A percentile compares a stretch with the other conserved stretches of the same genome.
phyloP scores from a whole-genome alignment of 2,797 vertebrate genomes.

The Acanthurus lineatus region DNA sequence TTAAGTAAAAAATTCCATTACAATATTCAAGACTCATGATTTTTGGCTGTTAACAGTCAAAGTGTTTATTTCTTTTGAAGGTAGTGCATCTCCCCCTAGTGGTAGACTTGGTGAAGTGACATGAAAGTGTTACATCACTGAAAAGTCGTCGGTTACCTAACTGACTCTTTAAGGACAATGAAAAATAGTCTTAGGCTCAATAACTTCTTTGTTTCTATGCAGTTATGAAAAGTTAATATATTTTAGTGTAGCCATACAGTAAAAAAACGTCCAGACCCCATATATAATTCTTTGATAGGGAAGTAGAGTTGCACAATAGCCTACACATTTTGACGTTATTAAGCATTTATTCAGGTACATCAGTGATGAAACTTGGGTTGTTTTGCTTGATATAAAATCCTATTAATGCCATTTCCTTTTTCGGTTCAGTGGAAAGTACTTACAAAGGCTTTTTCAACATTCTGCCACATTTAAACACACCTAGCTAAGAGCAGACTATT shows the following conservation, averaged over 20 bases:
- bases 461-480: neutral
- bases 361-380: neutral
- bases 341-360: neutral
- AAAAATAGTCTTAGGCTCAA: neutral
- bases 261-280: neutral
- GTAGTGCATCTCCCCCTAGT: slow-evolving; percentile 58
- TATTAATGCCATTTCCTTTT: neutral
- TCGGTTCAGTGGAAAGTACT: neutral
- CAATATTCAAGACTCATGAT: neutral
- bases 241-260: neutral
- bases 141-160: slow-evolving; percentile 64
- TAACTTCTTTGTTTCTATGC: neutral
- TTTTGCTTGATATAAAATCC: neutral
- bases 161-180: slow-evolving; percentile 50
- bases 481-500: neutral
- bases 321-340: neutral
- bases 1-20: neutral
- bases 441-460: neutral
- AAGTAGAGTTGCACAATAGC: neutral
- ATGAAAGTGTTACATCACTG: slow-evolving; percentile 73
- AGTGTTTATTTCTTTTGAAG: neutral
- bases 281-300: neutral
- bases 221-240: neutral
- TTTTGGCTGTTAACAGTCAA: neutral
- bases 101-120: slow-evolving; percentile 35